Base-by-base conservation (phyloP, 2,888 invertebrate species). In the Pimpla rufipes region DNA sequence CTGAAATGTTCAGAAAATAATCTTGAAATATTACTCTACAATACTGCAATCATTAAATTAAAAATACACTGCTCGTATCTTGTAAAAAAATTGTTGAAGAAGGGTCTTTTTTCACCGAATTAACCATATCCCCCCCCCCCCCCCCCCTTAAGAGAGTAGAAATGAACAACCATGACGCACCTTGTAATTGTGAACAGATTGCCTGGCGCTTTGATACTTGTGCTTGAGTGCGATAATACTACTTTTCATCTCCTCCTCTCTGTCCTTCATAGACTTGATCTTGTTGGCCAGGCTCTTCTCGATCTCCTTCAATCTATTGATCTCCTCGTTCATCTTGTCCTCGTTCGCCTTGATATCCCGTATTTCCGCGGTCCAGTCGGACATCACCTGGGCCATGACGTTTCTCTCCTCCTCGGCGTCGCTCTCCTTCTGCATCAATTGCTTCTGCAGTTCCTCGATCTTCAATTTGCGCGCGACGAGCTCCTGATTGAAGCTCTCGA, bases 191-290 rank as follows among this genome's bases (percentile, higher is more conserved):
- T 93, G 93, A 40, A 95, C 95, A 40, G 95, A 95, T 88, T 95
- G 95, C 90, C 96, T 96, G 1, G 95, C 95, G 75, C 95, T 95
- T 87, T 95, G 95, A 89, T 96, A 96, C 88, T 96, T 96, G 10
- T 94, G 94, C 74, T 95, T 95, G 35, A 91, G 71, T 29, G 87
- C 85, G 67, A 88, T 88, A 10, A 91, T 83, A 76, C 83, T 88
- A 59, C 73, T 88, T 70, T 88, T 87, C 83, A 88, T 88, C 55
- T 89, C 87, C 42, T 85, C 88, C 45, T 92, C 90, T 16, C 88
- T 90, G 5, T 89, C 88, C 66, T 88, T 89, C 70, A 96, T 83
- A 8, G 92, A 89, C 23, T 94, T 93, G 73, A 95, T 91, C 64
- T 95, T 95, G 0, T 91, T 86, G 52, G 94, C 94, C 74, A 95